Base-by-base conservation (phyloP, 1,140 invertebrate species). In the Charaxes varanes region DNA sequence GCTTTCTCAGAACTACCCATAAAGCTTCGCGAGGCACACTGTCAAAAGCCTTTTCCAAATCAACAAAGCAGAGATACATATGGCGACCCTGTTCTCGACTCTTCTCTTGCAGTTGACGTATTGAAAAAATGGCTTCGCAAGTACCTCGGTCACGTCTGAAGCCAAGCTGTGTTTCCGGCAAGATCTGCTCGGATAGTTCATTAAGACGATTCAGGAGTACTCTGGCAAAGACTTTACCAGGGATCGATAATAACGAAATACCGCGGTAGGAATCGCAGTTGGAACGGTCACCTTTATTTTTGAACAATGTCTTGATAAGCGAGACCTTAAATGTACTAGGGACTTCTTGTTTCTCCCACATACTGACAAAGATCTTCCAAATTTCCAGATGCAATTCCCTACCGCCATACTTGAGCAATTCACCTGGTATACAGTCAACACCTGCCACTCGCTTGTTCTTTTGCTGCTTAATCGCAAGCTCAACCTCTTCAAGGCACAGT, bases 51-150 rank as follows among this genome's bases (percentile, higher is more conserved):
- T n/a, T n/a, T n/a, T n/a, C n/a, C n/a, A n/a, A n/a, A n/a, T n/a
- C n/a, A 12, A 55, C 38, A 42, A 59, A 54, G 14, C 47, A 54
- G n/a, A 54, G 41, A 27, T 34, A 59, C 30, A 58, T 4, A 3
- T 31, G 16, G 6, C 26, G 36, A 17, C 41, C 26, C 11, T 53
- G 53, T 26, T 50, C 48, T 48, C 41, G 44, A 15, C 42, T 53
- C 43, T 58, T 58, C 12, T 62, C 51, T 13, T 53, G 54, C 3
- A 62, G 19, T 31, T 54, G 48, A n/a, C n/a, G n/a, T n/a, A n/a
- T n/a, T n/a, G n/a, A n/a, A n/a, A n/a, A n/a, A n/a, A n/a, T n/a
- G n/a, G n/a, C n/a, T n/a, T n/a, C n/a, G 14, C 51, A 41, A 0
- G 51, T 57, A 1, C 44, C 49, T 43, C 54, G 21, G 4, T 50